Percentiles rank a stretch among this genome's conserved stretches.
Evolutionary conservation across 2,797 vertebrate genomes (phyloP).

Genomic region (Epinephelus coioides): DNA sequence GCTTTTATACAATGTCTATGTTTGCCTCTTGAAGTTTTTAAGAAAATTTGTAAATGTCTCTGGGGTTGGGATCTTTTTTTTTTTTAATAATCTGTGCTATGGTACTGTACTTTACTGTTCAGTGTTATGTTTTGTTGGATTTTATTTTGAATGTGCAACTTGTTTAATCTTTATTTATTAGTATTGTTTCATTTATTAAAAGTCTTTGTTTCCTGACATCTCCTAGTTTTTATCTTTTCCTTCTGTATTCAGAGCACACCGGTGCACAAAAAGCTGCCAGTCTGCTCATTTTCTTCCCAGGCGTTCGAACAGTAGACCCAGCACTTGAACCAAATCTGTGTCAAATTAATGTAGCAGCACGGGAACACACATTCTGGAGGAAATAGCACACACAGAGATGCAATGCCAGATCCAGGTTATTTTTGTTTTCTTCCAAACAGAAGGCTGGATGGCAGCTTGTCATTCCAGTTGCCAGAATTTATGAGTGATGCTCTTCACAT

Average conservation of each 20-base stretch:
- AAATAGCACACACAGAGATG: background rate
- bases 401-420: slow-evolving; percentile 46
- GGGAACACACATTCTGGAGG: slow-evolving; percentile 14
- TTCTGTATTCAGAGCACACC: background rate
- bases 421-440: slow-evolving; percentile 57
- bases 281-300: slow-evolving; percentile 12
- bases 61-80: slow-evolving; percentile 35
- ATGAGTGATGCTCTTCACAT: slow-evolving; percentile 62
- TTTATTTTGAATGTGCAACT: slow-evolving; percentile 82
- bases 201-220: slow-evolving; percentile 77
- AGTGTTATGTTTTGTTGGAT: slow-evolving; percentile 78
- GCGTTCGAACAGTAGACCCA: background rate
- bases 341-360: slow-evolving; percentile 39
- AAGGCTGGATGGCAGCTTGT: slow-evolving; percentile 47
- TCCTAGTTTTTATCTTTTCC: slow-evolving; percentile 14
- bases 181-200: slow-evolving; percentile 86
- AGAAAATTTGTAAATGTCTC: slow-evolving; percentile 83
- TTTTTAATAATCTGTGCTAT: slow-evolving; percentile 77
- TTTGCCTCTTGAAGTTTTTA: slow-evolving; percentile 85
- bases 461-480: slow-evolving; percentile 56
- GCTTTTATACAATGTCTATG: slow-evolving; percentile 86
- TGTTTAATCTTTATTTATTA: slow-evolving; percentile 86
- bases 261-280: background rate
- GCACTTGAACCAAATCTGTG: slow-evolving; percentile 31
- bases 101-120: slow-evolving; percentile 79